Percentiles rank a stretch among this genome's conserved stretches.
Conservation (phyloP, 2,113 vertebrate genomes). For the Calyptommatus sinebrachiatus region DNA sequence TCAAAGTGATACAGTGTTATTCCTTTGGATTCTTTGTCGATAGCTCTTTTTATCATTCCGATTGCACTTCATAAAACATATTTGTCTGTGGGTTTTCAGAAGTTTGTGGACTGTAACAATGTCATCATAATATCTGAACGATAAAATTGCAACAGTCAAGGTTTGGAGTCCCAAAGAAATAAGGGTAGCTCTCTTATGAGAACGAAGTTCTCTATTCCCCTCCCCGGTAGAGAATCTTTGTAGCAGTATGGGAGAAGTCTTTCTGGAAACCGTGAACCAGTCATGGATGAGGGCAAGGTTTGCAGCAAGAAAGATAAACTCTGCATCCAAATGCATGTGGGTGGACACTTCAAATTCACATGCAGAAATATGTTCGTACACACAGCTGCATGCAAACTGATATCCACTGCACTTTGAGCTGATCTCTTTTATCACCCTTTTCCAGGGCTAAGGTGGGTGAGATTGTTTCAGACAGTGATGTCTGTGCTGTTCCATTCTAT, state of each 20-base stretch:
- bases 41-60: slow-evolving; percentile 46
- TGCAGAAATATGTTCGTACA: not conserved
- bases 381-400: not conserved
- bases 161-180: not conserved
- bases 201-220: not conserved
- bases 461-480: too few relatives aligned
- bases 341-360: not conserved
- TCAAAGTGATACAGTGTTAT: slow-evolving; percentile 50
- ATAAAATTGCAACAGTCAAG: not conserved
- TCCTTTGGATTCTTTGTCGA: not conserved
- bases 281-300: not conserved
- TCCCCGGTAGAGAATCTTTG: not conserved
- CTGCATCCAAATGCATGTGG: not conserved
- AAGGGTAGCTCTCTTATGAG: not conserved
- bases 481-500: too few relatives aligned
- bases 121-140: not conserved
- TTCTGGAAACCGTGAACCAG: not conserved
- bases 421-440: not conserved
- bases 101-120: slow-evolving; percentile 30
- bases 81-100: slow-evolving; percentile 25
- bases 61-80: slow-evolving; percentile 25
- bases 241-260: not conserved
- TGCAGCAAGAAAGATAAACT: too few relatives aligned
- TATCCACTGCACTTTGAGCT: not conserved
- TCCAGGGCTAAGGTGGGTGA: too few relatives aligned